Conservation (phyloP, 2,797 vertebrate species). For the Artibeus jamaicensis region DNA sequence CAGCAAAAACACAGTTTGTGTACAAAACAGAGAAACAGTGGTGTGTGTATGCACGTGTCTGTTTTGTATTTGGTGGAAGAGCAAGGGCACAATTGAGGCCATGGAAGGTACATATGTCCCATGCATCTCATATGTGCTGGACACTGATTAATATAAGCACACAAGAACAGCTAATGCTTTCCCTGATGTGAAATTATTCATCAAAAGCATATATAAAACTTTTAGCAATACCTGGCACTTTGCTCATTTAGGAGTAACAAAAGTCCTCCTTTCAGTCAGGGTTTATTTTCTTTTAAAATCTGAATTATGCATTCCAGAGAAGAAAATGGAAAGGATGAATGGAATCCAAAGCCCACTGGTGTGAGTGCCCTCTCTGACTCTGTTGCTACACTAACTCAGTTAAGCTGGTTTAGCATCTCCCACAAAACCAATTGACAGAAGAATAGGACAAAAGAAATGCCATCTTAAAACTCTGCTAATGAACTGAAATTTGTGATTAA, state of each 20-base stretch:
- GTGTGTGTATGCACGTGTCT: background rate
- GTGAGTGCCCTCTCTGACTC: background rate
- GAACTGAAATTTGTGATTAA: constrained; percentile 33
- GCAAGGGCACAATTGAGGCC: background rate
- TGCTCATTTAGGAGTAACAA: constrained; percentile 32
- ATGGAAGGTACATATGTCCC: background rate
- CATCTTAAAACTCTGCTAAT: background rate
- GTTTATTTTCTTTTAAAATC: constrained; percentile 15
- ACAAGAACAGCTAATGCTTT: constrained; percentile 33
- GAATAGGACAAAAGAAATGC: constrained; percentile 52
- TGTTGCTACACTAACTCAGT: background rate
- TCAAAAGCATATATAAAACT: constrained; percentile 11
- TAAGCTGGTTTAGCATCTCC: background rate
- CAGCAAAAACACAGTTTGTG: background rate
- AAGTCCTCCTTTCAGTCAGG: background rate
- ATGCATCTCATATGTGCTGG: background rate
- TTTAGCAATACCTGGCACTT: constrained; percentile 15
- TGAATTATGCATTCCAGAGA: background rate
- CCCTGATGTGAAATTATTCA: constrained; percentile 52
- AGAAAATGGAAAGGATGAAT: background rate
- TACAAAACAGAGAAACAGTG: background rate
- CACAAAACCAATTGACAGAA: constrained; percentile 35
- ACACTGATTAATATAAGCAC: background rate
- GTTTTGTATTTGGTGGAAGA: too few species aligned
- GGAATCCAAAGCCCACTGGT: background rate